Percentiles rank a stretch among this genome's conserved stretches.
phyloP scores from a whole-genome alignment of 2,888 invertebrate species.

The Agelastica alni region DNA sequence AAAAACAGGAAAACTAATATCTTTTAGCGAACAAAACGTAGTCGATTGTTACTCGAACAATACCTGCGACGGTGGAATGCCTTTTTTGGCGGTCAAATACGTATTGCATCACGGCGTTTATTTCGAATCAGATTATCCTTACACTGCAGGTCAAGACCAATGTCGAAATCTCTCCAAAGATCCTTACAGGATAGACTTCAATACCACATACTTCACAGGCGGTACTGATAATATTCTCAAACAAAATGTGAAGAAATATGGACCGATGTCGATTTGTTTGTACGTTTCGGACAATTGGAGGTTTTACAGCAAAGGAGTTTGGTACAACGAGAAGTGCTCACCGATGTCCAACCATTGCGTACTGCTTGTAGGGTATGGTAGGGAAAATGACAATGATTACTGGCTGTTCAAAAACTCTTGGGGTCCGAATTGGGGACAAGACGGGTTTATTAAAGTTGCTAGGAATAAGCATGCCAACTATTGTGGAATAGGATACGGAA shows the following conservation, averaged over 20 bases:
- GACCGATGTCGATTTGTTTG: conserved; percentile 23
- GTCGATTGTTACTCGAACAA: conserved; percentile 40
- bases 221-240: conserved; percentile 15
- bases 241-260: conserved; percentile 16
- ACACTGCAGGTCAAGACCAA: conserved; percentile 22
- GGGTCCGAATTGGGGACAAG: conserved; percentile 49
- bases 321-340: conserved; percentile 27
- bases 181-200: conserved; percentile 15
- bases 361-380: conserved; percentile 29
- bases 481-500: conserved; percentile 17
- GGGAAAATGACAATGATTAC: conserved; percentile 29
- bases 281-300: conserved; percentile 28
- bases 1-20: conserved; percentile 22
- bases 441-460: conserved; percentile 33
- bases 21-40: conserved; percentile 31
- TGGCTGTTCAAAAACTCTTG: conserved; percentile 71
- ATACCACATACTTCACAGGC: neutral
- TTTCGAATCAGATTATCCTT: conserved; percentile 27
- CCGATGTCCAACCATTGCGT: conserved; percentile 21
- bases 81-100: conserved; percentile 15
- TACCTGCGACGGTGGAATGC: conserved; percentile 25
- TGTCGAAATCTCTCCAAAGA: conserved; percentile 13
- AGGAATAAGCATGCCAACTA: conserved; percentile 28
- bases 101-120: conserved; percentile 18
- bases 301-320: conserved; percentile 30